phyloP scores from a whole-genome alignment of 2,888 invertebrate species.

The Mythimna loreyi region DNA sequence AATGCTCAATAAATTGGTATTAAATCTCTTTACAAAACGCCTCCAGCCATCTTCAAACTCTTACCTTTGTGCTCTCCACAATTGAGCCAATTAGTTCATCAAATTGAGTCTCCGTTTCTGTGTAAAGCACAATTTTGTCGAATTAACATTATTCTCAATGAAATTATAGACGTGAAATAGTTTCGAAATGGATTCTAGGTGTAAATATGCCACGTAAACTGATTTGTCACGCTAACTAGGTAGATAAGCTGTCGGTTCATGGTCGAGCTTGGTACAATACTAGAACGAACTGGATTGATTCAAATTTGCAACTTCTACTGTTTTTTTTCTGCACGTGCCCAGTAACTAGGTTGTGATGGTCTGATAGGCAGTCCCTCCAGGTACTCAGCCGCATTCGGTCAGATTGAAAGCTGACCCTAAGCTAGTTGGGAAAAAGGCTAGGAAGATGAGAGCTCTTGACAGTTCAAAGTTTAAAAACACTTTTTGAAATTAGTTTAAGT shows the following conservation, averaged over 20 bases:
- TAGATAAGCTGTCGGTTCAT: not conserved
- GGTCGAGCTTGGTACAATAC: not conserved
- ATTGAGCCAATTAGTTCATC: constrained; percentile 19
- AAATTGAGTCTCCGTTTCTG: constrained; percentile 6
- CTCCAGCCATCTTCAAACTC: not conserved
- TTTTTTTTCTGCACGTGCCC: too few relatives aligned
- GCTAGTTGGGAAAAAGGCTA: too few relatives aligned
- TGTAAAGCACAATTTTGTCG: not conserved
- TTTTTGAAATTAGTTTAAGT: too few relatives aligned
- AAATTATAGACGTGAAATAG: not conserved
- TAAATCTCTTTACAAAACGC: not conserved
- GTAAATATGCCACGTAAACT: not conserved
- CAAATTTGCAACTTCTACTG: too few relatives aligned
- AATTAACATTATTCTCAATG: not conserved
- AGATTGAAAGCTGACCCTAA: too few relatives aligned
- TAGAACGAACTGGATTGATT: too few relatives aligned
- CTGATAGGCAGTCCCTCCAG: too few relatives aligned
- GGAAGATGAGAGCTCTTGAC: too few relatives aligned
- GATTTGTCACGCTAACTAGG: not conserved
- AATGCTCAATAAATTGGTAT: not conserved
- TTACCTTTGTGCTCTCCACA: constrained; percentile 8
- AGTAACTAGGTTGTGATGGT: too few relatives aligned
- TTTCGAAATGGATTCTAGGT: not conserved
- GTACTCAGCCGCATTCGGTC: too few relatives aligned
- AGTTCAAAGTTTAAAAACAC: too few relatives aligned